Evolutionary conservation across 1,140 invertebrate species (phyloP), one percentile per base, ranked within the genome.

Genomic region (Formica exsecta): DNA sequence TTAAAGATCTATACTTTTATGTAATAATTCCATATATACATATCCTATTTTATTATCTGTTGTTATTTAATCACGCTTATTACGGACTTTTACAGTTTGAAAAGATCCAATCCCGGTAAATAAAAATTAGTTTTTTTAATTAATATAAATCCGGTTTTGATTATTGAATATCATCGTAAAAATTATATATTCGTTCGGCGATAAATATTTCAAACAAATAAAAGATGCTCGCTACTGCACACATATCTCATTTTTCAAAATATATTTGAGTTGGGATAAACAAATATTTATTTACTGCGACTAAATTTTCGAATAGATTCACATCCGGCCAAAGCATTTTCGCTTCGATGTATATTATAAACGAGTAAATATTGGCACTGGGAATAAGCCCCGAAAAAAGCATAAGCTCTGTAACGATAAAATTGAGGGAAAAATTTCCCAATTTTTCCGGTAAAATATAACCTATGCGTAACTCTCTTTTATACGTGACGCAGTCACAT

Each of bases 281-380:
- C 79, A 83, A 83, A 83, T 83, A 83, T 83, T 83, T 83, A 83
- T 83, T 83, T 83, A 73, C 79, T 83, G 79, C 79, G 79, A 83
- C 79, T 83, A 83, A 83, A 83, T 83, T 83, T 83, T 83, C 68
- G 79, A 83, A 83, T 83, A 83, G 79, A 74, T 83, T 83, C 68
- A 83, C 79, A 83, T 83, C 54, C 79, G 41, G 68, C 79, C 68
- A 83, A 83, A 83, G 79, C 79, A 83, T 83, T 83, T 83, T 83
- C 79, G 79, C 79, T 83, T 83, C 68, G 51, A 83, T 83, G 79
- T 83, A 83, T 83, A 83, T 83, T 83, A 83, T 83, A 83, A 83
- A 83, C 79, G 79, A 83, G 79, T 83, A 83, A 83, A 83, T 83
- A 83, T 83, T 83, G 79, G 79, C 68, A 41, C 79, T 32, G 68